Evolutionary conservation across 2,113 vertebrate genomes (phyloP), one percentile per base, ranked within the genome.

Genomic region (Rhizomys pruinosus): DNA sequence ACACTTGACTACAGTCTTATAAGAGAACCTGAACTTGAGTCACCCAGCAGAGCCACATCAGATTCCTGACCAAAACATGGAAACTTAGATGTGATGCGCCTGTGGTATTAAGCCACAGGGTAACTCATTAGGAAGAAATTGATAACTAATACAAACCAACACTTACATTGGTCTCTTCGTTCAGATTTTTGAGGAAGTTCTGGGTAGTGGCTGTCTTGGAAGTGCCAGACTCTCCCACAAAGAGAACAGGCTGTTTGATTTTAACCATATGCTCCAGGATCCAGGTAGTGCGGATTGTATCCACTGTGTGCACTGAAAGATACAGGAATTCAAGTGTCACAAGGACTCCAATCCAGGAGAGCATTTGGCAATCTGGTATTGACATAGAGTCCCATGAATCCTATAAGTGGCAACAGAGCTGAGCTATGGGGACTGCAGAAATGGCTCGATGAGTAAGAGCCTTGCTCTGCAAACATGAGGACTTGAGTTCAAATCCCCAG

Each of bases 151-250:
- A 3, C 93, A 19, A 1, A 71, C 3, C 81, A 11, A n/a, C 92
- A 97, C 98, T 82, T 94, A 99, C 99, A 0, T 96, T 98, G 12
- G 94, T 89, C 7, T 99, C 99, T 81, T 96, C 91, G 64, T 98
- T 97, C 27, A 99, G 97, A n/a, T 98, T 98, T 93, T 96, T 99
- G 15, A 99, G 98, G 97, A 99, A 99, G 97, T 99, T 99, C 95
- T 98, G 98, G 84, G 99, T 99, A 0, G 99, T 99, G 71, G 99
- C 99, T 11, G 99, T 99, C 97, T 99, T 99, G 32, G 99, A 99
- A 34, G 99, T 99, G 29, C 99, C 99, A 0, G 99, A 99, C 97
- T 99, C 99, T 76, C 99, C 99, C 15, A 99, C 99, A n/a, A 99
- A 97, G 39, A 99, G 97, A 85, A 99, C 98, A 0, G 99, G 99